Evolutionary conservation across 2,113 vertebrate genomes (phyloP), one percentile per base, ranked within the genome.

Genomic region (Lethenteron camtschaticum): DNA sequence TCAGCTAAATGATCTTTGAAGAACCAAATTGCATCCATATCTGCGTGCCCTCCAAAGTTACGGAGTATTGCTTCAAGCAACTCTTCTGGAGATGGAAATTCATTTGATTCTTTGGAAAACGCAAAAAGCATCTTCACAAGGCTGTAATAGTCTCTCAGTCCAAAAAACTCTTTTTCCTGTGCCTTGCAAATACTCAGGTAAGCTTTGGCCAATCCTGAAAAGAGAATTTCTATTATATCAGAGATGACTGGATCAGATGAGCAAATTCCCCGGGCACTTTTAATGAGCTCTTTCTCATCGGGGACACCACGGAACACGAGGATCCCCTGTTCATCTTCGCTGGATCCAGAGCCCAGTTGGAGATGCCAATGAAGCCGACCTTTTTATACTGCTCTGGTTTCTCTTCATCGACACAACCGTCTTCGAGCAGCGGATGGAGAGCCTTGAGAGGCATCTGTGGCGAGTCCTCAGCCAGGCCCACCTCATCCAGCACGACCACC

Each of bases 31-130:
- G 83, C 79, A 1, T 83, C 73, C 55, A 89, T 73, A 55, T 83
- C 77, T 57, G 88, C 85, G 70, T 78, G 89, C 69, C 94, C 94
- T 10, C 90, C 90, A 2, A 99, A 99, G 79, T 96, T 99, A 60
- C 90, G 84, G 7, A 99, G 80, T 55, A 99, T 78, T 13, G 85
- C 83, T 14, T 82, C 78, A 0, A 85, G 79, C 0, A 87, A 75
- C 63, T 88, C 82, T 4, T 73, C 77, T 9, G 76, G 69, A 1
- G 76, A 82, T 0, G 84, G 88, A 4, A 79, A 77, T 0, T 10
- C 74, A 12, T 79, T 73, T 10, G 72, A 76, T 5, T 69, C 72
- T 69, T 78, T 82, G n/a, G 77, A 79, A 1, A 71, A 57, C 2
- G 76, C 76, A 72, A 82, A 79, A 70, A 84, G 74, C 77, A 81